Percentiles rank a stretch among this genome's conserved stretches.
Evolutionary conservation across 2,113 vertebrate species (phyloP).

Genomic region (Pollimyrus isidori): DNA sequence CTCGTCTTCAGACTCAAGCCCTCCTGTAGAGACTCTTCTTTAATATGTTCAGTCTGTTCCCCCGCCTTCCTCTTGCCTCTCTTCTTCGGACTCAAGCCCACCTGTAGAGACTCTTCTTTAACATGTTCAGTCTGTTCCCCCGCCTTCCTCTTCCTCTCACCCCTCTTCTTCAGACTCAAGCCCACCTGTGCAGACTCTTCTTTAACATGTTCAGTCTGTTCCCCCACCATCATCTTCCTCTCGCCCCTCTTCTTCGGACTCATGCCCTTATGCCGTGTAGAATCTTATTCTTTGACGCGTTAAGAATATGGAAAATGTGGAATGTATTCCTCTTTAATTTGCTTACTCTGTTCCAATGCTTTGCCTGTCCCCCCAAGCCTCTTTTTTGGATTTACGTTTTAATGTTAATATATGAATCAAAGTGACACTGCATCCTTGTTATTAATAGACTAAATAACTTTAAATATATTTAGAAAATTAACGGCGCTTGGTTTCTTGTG

Average conservation of each 20-base stretch:
- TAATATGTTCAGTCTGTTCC: neutral
- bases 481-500: neutral
- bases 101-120: neutral
- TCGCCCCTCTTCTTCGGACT: neutral
- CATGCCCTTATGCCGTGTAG: neutral
- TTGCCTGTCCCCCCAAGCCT: neutral
- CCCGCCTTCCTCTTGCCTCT: neutral
- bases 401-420: neutral
- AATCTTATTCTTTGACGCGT: neutral
- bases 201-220: neutral
- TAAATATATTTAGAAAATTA: neutral
- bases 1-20: conserved; percentile 47
- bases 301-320: neutral
- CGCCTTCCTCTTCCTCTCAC: neutral
- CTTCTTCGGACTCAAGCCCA: conserved; percentile 46
- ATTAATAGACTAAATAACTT: neutral
- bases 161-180: conserved; percentile 47
- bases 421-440: neutral
- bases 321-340: neutral
- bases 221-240: neutral
- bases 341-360: neutral
- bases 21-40: neutral
- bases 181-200: neutral
- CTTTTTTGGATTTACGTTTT: neutral
- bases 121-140: neutral